Percentiles rank a stretch among this genome's conserved stretches.
Conservation (phyloP, 2,888 invertebrate species). For the Buathra laborator region DNA sequence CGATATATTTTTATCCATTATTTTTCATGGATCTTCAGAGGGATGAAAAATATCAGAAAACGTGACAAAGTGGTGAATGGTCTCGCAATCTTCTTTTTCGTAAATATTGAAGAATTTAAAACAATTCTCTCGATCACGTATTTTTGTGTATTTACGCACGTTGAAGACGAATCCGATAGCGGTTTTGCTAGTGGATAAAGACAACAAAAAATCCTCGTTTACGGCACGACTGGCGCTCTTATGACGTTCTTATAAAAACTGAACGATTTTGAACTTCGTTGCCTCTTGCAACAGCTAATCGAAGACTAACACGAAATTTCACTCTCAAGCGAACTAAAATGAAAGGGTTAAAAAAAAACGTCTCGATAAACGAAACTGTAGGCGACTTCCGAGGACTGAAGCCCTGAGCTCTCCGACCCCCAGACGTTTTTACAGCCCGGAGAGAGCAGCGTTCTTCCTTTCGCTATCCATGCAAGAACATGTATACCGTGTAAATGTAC, state of each 20-base stretch:
- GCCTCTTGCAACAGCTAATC: neutral
- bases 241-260: no score
- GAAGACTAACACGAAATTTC: neutral
- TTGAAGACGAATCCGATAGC: no score
- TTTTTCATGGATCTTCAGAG: no score
- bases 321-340: neutral
- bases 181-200: no score
- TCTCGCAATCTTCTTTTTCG: neutral
- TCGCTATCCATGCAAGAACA: conserved; percentile 1
- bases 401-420: conserved; percentile 2
- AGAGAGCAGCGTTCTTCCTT: neutral
- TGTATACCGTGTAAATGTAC: conserved; percentile 3
- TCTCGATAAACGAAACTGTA: conserved; percentile 23
- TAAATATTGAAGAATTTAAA: conserved; percentile 4
- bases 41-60: no score
- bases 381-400: neutral
- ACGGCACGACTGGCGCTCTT: no score
- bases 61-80: no score
- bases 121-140: neutral
- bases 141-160: no score
- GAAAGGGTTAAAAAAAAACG: neutral
- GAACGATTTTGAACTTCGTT: neutral
- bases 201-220: no score
- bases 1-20: no score
- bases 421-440: conserved; percentile 59